phyloP scores from a whole-genome alignment of 2,113 vertebrate genomes.

The Silurus asotus region DNA sequence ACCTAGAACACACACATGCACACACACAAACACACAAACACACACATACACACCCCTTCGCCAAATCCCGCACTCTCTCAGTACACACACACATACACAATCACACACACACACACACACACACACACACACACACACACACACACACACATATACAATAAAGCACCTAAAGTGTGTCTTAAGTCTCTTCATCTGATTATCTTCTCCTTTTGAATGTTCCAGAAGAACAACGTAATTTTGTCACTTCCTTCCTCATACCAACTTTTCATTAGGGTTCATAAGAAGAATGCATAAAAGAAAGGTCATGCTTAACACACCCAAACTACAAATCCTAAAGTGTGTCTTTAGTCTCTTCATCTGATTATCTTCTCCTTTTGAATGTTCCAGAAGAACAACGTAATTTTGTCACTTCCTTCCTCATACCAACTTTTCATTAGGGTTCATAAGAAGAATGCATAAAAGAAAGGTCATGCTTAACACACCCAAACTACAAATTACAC shows the following conservation, averaged over 20 bases:
- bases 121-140: slow-evolving; percentile 9
- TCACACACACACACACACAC: neutral
- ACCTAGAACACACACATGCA: slow-evolving; percentile 19
- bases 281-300: slow-evolving; percentile 25
- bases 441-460: slow-evolving; percentile 18
- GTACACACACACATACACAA: slow-evolving; percentile 1
- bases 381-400: slow-evolving; percentile 14
- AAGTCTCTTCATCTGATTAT: neutral
- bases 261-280: neutral
- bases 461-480: slow-evolving; percentile 18
- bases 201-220: neutral
- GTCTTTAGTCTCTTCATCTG: neutral
- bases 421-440: neutral
- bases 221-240: neutral
- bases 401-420: slow-evolving; percentile 20
- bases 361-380: neutral
- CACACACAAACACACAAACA: slow-evolving; percentile 24
- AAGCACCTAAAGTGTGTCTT: neutral
- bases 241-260: slow-evolving; percentile 23
- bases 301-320: slow-evolving; percentile 28
- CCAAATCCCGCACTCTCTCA: neutral
- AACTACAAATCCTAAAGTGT: neutral
- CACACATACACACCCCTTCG: slow-evolving; percentile 7
- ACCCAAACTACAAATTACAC: slow-evolving; percentile 21
- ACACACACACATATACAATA: neutral